Evolutionary conservation across 2,888 invertebrate species (phyloP).

Genomic region (Cyclophora albipunctata): DNA sequence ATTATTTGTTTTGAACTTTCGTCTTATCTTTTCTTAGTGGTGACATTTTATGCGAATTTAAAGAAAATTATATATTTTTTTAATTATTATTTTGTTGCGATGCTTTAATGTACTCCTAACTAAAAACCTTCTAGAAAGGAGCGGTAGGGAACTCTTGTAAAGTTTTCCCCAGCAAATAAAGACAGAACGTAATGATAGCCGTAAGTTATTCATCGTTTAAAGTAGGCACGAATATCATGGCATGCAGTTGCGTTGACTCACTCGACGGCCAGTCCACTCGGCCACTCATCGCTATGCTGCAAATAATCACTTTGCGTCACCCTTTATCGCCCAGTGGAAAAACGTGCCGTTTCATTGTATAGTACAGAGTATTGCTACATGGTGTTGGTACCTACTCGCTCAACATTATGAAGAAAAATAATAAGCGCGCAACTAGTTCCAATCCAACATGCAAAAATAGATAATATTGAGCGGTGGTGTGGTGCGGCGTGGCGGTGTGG

Average conservation of each 20-base stretch:
- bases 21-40: too few species aligned
- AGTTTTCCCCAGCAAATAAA: too few species aligned
- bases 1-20: too few species aligned
- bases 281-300: conserved; percentile 69
- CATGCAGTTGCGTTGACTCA: conserved; percentile 54
- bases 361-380: conserved; percentile 40
- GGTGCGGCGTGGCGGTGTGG: conserved; percentile 21
- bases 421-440: conserved; percentile 39
- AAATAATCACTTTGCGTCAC: conserved; percentile 74
- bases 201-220: too few species aligned
- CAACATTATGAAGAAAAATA: conserved; percentile 34
- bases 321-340: conserved; percentile 62
- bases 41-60: too few species aligned
- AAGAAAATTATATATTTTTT: too few species aligned
- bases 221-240: conserved; percentile 3
- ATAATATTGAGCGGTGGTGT: conserved; percentile 48
- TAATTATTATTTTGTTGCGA: too few species aligned
- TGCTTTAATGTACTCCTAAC: too few species aligned
- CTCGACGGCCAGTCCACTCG: conserved; percentile 41
- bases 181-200: background rate
- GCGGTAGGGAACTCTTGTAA: too few species aligned
- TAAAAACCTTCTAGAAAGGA: too few species aligned
- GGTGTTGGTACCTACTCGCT: conserved; percentile 30
- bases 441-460: conserved; percentile 52
- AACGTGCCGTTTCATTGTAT: conserved; percentile 58